Evolutionary conservation across 2,797 vertebrate species (phyloP).

Genomic region (Acanthornis magna): DNA sequence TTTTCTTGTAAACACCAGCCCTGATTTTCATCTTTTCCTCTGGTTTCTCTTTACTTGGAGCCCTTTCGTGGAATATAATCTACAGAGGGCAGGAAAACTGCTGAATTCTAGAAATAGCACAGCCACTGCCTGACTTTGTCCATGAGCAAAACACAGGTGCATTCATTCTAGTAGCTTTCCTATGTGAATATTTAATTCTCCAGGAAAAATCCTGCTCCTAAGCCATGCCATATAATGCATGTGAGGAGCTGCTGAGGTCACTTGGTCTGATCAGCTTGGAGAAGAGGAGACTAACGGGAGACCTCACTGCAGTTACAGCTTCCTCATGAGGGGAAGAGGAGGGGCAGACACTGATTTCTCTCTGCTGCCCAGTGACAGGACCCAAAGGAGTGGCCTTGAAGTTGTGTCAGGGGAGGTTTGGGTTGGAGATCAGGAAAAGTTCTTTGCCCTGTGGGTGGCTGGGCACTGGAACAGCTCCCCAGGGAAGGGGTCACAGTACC

Average conservation of each 20-base stretch:
- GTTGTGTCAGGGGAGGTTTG: neutral
- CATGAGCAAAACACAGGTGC: neutral
- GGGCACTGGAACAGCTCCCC: neutral
- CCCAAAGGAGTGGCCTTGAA: accelerated
- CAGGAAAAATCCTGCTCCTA: neutral
- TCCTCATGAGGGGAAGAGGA: accelerated
- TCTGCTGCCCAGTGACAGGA: neutral
- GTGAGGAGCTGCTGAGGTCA: neutral
- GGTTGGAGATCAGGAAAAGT: neutral
- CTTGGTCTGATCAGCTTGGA: neutral
- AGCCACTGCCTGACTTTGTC: neutral
- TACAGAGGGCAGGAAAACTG: neutral
- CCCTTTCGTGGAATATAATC: neutral
- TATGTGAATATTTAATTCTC: neutral
- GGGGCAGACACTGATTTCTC: neutral
- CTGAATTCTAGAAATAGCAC: neutral
- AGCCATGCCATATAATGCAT: accelerated
- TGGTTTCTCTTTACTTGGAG: neutral
- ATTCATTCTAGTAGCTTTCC: neutral
- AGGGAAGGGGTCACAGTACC: too few relatives aligned
- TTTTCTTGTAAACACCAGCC: neutral
- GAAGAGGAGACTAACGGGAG: neutral
- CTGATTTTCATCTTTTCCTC: neutral
- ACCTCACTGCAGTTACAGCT: neutral
- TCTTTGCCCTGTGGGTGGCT: too few relatives aligned